These are phyloP conservation scores for Drosophila elegans DNA, from an alignment of 1,140 invertebrate genomes.

Conservation along the genomic window DNA sequence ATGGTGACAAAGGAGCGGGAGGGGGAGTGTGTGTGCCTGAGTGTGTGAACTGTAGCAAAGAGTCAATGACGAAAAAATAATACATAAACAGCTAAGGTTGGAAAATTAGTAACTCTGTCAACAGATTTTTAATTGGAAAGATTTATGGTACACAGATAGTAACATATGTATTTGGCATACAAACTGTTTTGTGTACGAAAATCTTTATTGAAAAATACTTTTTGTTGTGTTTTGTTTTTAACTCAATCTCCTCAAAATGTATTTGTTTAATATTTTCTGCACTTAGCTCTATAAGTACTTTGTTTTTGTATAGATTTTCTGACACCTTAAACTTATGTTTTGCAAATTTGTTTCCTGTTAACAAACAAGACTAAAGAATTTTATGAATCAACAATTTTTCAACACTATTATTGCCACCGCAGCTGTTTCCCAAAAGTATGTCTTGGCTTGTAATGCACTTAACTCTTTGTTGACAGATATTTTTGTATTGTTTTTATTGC, in stretches of 20 bases:
- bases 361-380: neutral
- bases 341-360: neutral
- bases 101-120: conserved; percentile 13
- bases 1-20: conserved; percentile 22
- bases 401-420: conserved; percentile 1
- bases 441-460: conserved; percentile 18
- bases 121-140: conserved; percentile 24
- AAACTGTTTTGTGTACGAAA: neutral
- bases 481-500: conserved; percentile 13
- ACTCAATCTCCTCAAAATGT: too few relatives aligned
- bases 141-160: conserved; percentile 6
- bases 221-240: neutral
- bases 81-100: conserved; percentile 16
- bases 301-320: neutral
- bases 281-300: too few relatives aligned
- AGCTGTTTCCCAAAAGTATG: conserved; percentile 10
- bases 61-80: conserved; percentile 17
- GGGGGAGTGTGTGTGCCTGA: conserved; percentile 4
- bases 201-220: too few relatives aligned
- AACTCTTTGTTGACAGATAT: conserved; percentile 27
- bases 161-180: neutral
- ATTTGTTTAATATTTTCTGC: too few relatives aligned
- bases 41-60: conserved; percentile 47
- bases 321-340: neutral
- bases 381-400: neutral